Evolutionary conservation across 2,888 invertebrate species (phyloP).

Genomic region (Drosophila nr. perissopoda): DNA sequence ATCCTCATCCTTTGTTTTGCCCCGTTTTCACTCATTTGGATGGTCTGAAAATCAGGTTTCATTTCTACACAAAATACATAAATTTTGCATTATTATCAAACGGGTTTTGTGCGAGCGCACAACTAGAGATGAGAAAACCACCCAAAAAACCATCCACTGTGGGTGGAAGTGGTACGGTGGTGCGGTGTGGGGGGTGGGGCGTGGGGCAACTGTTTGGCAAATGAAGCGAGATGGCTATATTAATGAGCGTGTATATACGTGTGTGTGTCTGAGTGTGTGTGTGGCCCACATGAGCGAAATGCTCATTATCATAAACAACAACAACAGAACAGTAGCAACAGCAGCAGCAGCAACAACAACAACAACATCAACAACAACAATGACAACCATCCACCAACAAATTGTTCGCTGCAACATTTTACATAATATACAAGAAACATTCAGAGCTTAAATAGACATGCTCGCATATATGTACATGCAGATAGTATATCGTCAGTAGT

Average conservation of each 20-base stretch:
- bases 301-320: slow-evolving; percentile 80
- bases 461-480: slow-evolving; percentile 21
- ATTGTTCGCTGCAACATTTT: slow-evolving; percentile 73
- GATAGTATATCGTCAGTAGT: slow-evolving; percentile 34
- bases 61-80: slow-evolving; percentile 84
- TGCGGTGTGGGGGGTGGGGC: background rate
- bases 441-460: slow-evolving; percentile 36
- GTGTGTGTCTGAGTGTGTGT: slow-evolving; percentile 4
- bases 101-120: slow-evolving; percentile 51
- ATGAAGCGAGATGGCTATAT: slow-evolving; percentile 82
- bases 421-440: slow-evolving; percentile 72
- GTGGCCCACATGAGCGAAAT: slow-evolving; percentile 74
- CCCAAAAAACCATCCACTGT: slow-evolving; percentile 51
- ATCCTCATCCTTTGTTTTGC: background rate
- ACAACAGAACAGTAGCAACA: slow-evolving; percentile 48
- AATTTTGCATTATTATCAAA: slow-evolving; percentile 82
- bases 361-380: slow-evolving; percentile 39
- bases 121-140: slow-evolving; percentile 53
- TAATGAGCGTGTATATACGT: slow-evolving; percentile 49
- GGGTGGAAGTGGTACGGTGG: background rate
- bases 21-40: slow-evolving; percentile 67
- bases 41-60: slow-evolving; percentile 78
- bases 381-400: slow-evolving; percentile 61
- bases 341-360: slow-evolving; percentile 41
- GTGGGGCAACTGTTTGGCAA: slow-evolving; percentile 56